Percentiles rank a stretch among this genome's conserved stretches.
phyloP scores from a whole-genome alignment of 2,797 vertebrate species.

The Chrosomus eos region DNA sequence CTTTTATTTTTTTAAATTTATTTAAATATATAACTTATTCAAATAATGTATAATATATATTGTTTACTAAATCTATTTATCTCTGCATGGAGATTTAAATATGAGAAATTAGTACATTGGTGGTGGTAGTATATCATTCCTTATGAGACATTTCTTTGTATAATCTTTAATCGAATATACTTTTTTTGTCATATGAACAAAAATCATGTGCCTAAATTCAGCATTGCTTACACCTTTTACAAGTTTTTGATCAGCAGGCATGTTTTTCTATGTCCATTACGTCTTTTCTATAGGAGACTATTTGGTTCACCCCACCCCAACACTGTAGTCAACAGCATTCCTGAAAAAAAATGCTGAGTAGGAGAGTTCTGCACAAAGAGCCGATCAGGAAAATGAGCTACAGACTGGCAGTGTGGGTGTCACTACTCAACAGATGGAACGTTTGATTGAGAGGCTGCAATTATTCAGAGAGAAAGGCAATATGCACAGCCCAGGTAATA shows the following conservation, averaged over 20 bases:
- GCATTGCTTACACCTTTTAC: not conserved
- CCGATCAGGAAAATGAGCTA: conserved; percentile 42
- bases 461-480: conserved; percentile 39
- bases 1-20: no score
- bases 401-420: conserved; percentile 35
- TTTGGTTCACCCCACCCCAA: not conserved
- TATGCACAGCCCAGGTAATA: conserved; percentile 18
- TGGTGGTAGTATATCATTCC: not conserved
- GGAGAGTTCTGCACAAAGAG: conserved; percentile 26
- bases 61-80: no score
- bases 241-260: not conserved
- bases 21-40: no score
- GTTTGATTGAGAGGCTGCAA: conserved; percentile 51
- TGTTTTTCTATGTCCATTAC: not conserved
- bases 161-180: no score
- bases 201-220: not conserved
- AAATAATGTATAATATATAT: no score
- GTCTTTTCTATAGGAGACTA: not conserved
- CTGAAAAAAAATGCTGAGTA: conserved; percentile 2
- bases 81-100: no score
- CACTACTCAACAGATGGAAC: conserved; percentile 48
- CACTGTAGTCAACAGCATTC: conserved; percentile 16
- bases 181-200: no score
- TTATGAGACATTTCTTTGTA: not conserved
- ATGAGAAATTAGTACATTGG: not conserved